These are phyloP conservation scores for Harpegnathos saltator DNA, from an alignment of 1,140 invertebrate species.

Conservation along the genomic window DNA sequence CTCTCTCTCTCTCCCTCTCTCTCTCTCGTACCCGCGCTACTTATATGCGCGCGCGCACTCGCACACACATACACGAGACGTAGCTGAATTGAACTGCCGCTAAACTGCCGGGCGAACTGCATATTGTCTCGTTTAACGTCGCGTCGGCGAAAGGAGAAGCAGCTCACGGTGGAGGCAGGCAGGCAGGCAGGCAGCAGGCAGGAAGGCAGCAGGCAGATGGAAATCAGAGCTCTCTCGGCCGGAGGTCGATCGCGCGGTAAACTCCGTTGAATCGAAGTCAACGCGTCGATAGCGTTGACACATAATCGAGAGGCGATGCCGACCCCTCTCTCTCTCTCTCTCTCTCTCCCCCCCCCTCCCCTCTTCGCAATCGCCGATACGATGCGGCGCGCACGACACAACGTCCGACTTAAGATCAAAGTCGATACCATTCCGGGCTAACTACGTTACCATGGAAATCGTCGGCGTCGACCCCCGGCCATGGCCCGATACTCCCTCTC, in stretches of 20 bases:
- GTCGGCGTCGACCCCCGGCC: conserved; percentile 19
- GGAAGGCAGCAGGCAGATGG: background rate
- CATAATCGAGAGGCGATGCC: background rate
- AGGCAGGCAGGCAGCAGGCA: background rate
- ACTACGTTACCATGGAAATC: conserved; percentile 64
- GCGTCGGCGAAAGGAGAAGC: background rate
- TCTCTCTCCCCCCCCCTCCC: background rate
- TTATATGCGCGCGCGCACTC: no score
- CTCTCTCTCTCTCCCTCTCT: no score
- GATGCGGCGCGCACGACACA: conserved; percentile 5
- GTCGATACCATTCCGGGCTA: conserved; percentile 56
- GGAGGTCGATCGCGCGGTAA: conserved; percentile 36
- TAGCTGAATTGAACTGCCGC: conserved; percentile 23
- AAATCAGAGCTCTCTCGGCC: conserved; percentile 6
- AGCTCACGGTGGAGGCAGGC: background rate
- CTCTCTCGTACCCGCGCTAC: background rate
- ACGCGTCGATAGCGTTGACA: background rate
- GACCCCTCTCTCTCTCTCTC: background rate
- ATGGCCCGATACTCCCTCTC: conserved; percentile 31
- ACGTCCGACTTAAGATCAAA: conserved; percentile 62
- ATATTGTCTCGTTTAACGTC: conserved; percentile 54
- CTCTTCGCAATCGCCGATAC: conserved; percentile 38
- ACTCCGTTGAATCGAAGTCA: conserved; percentile 53
- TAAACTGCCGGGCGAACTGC: conserved; percentile 43
- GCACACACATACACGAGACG: background rate